These are phyloP conservation scores for Pterocles burchelli DNA, from an alignment of 2,113 vertebrate species.

Conservation along the genomic window DNA sequence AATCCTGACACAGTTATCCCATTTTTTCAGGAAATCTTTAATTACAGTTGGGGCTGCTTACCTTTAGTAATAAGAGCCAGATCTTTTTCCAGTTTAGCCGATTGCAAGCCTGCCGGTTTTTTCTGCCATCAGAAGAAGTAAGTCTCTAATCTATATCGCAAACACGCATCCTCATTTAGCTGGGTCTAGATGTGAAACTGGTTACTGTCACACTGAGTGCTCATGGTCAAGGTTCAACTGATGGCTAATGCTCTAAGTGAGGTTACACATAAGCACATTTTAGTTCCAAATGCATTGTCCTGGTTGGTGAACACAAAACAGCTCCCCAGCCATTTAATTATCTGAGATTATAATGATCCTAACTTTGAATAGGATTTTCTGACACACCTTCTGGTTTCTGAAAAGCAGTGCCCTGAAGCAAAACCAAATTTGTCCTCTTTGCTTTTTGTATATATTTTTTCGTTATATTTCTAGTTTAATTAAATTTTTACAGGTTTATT, in stretches of 20 bases:
- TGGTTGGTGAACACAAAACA: constrained; percentile 45
- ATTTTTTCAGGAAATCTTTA: constrained; percentile 8
- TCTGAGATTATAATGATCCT: constrained; percentile 36
- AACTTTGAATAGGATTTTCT: constrained; percentile 40
- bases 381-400: constrained; percentile 27
- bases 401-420: neutral
- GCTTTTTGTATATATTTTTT: neutral
- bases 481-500: neutral
- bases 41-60: neutral
- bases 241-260: constrained; percentile 56
- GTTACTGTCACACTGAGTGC: constrained; percentile 47
- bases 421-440: neutral
- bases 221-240: constrained; percentile 64
- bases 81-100: neutral
- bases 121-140: neutral
- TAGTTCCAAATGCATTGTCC: neutral
- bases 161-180: constrained; percentile 26
- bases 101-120: neutral
- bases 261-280: constrained; percentile 32
- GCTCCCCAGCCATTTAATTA: constrained; percentile 63
- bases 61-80: constrained; percentile 9
- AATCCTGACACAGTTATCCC: neutral
- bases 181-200: constrained; percentile 9
- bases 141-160: constrained; percentile 8
- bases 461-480: neutral